Conservation (phyloP, 1,140 invertebrate species). For the Agrypnia vestita region DNA sequence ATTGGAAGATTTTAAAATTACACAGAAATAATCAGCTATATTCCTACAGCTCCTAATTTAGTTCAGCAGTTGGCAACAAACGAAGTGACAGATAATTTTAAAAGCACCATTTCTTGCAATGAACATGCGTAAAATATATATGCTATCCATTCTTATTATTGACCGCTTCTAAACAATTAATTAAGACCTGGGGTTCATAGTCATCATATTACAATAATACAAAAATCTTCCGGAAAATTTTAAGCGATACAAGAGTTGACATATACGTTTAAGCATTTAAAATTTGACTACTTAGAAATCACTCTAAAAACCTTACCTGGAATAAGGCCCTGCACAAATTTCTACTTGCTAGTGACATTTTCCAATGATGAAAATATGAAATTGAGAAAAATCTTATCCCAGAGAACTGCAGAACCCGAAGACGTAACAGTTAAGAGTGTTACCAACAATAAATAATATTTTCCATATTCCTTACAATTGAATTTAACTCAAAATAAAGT, state of each 20-base stretch:
- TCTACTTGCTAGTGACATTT: slow-evolving; percentile 44
- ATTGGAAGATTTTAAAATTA: too few relatives aligned
- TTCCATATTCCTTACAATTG: not conserved
- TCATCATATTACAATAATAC: slow-evolving; percentile 12
- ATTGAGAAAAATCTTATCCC: slow-evolving; percentile 36
- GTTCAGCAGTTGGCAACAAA: too few relatives aligned
- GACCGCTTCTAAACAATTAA: slow-evolving; percentile 1
- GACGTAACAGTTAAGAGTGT: slow-evolving; percentile 47
- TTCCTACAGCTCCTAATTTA: too few relatives aligned
- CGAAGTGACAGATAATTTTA: slow-evolving; percentile 1
- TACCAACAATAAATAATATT: slow-evolving; percentile 6
- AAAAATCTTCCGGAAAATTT: slow-evolving; percentile 7
- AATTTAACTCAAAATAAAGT: not conserved
- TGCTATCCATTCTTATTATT: not conserved
- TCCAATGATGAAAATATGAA: slow-evolving; percentile 35
- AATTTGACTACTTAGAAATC: not conserved
- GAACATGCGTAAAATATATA: too few relatives aligned
- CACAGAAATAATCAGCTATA: too few relatives aligned
- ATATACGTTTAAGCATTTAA: not conserved
- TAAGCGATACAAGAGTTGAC: not conserved
- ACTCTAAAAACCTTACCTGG: slow-evolving; percentile 37
- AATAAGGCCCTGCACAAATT: slow-evolving; percentile 43
- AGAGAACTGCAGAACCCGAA: not conserved
- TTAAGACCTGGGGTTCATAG: not conserved
- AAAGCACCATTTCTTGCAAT: slow-evolving; percentile 6